phyloP scores from a whole-genome alignment of 2,888 invertebrate genomes.

The Drosophila kambysellisi region DNA sequence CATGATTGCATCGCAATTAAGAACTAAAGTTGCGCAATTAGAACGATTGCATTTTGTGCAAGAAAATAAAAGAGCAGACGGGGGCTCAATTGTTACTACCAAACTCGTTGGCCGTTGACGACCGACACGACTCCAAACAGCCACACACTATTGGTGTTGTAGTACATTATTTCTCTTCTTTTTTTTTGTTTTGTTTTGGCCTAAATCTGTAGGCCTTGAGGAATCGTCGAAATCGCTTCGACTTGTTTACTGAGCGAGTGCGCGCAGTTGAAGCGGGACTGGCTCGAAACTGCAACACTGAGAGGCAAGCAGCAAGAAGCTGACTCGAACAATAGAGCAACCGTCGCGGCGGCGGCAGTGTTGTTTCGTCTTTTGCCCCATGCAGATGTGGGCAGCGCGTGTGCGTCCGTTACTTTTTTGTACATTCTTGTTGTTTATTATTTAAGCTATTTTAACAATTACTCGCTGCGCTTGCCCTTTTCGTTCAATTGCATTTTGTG shows the following conservation, averaged over 20 bases:
- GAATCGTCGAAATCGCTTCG: slow-evolving; percentile 80
- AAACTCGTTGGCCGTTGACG: slow-evolving; percentile 52
- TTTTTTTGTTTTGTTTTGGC: slow-evolving; percentile 49
- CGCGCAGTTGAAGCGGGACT: slow-evolving; percentile 67
- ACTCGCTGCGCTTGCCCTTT: slow-evolving; percentile 72
- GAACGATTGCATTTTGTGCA: slow-evolving; percentile 71
- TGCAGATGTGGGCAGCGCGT: slow-evolving; percentile 79
- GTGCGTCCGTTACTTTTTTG: slow-evolving; percentile 74
- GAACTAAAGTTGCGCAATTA: slow-evolving; percentile 65
- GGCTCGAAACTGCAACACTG: slow-evolving; percentile 56
- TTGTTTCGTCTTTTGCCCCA: slow-evolving; percentile 76
- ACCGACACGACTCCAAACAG: slow-evolving; percentile 40
- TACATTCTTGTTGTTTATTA: slow-evolving; percentile 67
- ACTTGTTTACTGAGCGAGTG: slow-evolving; percentile 76
- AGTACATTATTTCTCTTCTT: slow-evolving; percentile 58
- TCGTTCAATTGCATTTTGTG: slow-evolving; percentile 52
- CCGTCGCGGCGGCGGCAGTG: slow-evolving; percentile 67
- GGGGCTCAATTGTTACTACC: slow-evolving; percentile 50
- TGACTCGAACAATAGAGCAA: slow-evolving; percentile 55
- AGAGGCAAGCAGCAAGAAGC: slow-evolving; percentile 38
- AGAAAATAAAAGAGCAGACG: slow-evolving; percentile 55
- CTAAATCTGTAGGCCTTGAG: slow-evolving; percentile 80
- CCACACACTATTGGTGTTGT: slow-evolving; percentile 46
- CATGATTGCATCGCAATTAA: slow-evolving; percentile 44
- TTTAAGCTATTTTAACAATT: slow-evolving; percentile 71